Conservation (phyloP, 2,888 invertebrate genomes). For the Meghimatium bilineatum region DNA sequence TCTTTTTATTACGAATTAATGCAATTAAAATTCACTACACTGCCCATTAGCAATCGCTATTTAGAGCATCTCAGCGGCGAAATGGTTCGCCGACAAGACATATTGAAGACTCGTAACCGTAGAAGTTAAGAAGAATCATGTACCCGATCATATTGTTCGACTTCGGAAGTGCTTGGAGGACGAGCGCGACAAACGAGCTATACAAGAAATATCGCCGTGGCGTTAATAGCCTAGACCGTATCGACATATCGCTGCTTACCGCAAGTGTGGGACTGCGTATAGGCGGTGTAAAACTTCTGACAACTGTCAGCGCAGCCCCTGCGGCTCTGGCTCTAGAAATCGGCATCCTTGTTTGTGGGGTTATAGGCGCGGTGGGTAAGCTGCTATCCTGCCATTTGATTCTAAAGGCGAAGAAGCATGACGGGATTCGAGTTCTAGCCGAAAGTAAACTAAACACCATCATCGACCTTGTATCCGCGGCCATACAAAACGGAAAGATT, state of each 20-base stretch:
- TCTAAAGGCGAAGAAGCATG: constrained; percentile 46
- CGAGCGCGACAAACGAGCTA: constrained; percentile 10
- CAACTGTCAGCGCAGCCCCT: constrained; percentile 25
- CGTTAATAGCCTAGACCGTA: constrained; percentile 6
- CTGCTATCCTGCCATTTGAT: constrained; percentile 1
- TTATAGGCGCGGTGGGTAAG: constrained; percentile 7
- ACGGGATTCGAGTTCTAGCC: constrained; percentile 41
- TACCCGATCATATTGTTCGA: neutral
- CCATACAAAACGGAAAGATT: constrained; percentile 34
- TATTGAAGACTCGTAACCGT: neutral
- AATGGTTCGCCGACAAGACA: neutral
- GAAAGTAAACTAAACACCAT: constrained; percentile 45
- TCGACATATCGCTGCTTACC: neutral
- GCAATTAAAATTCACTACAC: neutral
- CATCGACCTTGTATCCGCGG: constrained; percentile 29
- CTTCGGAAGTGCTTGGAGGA: constrained; percentile 8
- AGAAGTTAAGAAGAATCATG: neutral
- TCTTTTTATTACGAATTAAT: neutral
- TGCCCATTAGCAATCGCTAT: neutral
- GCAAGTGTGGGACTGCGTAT: constrained; percentile 17
- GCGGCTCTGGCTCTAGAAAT: constrained; percentile 23
- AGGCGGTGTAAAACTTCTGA: constrained; percentile 11
- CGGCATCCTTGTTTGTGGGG: constrained; percentile 1
- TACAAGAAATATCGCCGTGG: constrained; percentile 13
- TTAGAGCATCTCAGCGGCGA: neutral